Evolutionary conservation across 2,888 invertebrate genomes (phyloP), one percentile per base, ranked within the genome.

Genomic region (Diachrysia chrysitis): DNA sequence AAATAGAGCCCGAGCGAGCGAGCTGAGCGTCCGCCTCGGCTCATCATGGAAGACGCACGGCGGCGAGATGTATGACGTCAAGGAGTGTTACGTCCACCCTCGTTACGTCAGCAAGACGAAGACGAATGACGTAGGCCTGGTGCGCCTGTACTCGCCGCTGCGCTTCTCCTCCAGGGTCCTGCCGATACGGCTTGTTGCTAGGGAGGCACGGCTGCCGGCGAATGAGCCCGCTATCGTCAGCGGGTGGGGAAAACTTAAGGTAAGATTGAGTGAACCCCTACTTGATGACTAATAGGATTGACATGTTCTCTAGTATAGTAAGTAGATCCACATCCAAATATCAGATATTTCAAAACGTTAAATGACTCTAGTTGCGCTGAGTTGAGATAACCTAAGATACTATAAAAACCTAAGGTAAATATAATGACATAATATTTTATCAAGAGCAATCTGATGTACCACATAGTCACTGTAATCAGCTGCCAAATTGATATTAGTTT

Each of bases 21-120:
- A 95, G 57, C 79, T 95, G 48, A 92, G 90, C 73, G 91, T 96
- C 0, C 91, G 96, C 0, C 93, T 95, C 0, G 96, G 96, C 1
- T 95, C 96, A 0, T 94, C 95, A 0, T 93, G 93, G 90, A 93
- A 93, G 83, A 92, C 94, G 0, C 89, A 92, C 67, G 96, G 95
- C 0, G 96, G 96, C 0, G 93, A 95, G 76, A 93, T 95, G 89
- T 94, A 95, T 32, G 90, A 91, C 73, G 95, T 96, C 0, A 90
- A 87, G 63, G 89, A 90, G 58, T 87, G 91, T 72, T 90, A 87
- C 75, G 91, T 93, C 0, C 96, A 96, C 75, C 93, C 94, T 0
- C 86, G 89, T 2, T 96, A 95, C 86, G 85, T 92, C 73, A 89
- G 90, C 81, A 91, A 92, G 73, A 90, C 91, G 1, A 95, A 94